Evolutionary conservation across 2,113 vertebrate genomes (phyloP), one percentile per base, ranked within the genome.

Genomic region (Cygnus buccinator): DNA sequence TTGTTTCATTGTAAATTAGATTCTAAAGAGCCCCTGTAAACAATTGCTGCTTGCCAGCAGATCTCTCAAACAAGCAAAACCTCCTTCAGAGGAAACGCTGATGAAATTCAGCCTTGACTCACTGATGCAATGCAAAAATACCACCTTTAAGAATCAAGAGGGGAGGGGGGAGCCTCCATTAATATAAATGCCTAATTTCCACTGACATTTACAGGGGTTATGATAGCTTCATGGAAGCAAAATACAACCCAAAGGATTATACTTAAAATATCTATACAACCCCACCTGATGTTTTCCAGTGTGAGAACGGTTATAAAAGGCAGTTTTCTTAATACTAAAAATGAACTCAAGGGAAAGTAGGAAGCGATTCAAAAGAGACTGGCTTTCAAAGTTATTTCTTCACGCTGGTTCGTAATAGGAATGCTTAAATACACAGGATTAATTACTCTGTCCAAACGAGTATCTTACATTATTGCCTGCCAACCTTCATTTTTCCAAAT

Each of bases 1-100:
- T 95, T 93, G 93, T 95, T 95, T 92, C 90, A 72, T 92, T 97
- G 90, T 93, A 97, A 97, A 97, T 97, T 84, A 96, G 91, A 79
- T 91, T 94, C 95, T 91, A 90, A 96, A 92, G 83, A 95, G 86
- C 78, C 75, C 81, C 37, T 95, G 88, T 83, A 97, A 97, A 97
- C 94, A 93, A 91, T 81, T 87, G 78, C 77, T 19, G 77, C 93
- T 88, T 76, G 91, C 94, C 91, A 89, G 91, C 86, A 77, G 78
- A 92, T 79, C 85, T 66, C 55, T 76, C 91, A 84, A 61, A 93
- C 59, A 94, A 92, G 84, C 83, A 89, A 61, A 91, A 71, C 62
- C 84, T 94, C 68, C 80, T 93, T 95, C 65, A 55, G 91, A 95
- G 92, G 91, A 93, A 96, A 92, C 5, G 71, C 43, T 95, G 94